Conservation (phyloP, 2,888 invertebrate species). For the Trypoxylon attenuatum region DNA sequence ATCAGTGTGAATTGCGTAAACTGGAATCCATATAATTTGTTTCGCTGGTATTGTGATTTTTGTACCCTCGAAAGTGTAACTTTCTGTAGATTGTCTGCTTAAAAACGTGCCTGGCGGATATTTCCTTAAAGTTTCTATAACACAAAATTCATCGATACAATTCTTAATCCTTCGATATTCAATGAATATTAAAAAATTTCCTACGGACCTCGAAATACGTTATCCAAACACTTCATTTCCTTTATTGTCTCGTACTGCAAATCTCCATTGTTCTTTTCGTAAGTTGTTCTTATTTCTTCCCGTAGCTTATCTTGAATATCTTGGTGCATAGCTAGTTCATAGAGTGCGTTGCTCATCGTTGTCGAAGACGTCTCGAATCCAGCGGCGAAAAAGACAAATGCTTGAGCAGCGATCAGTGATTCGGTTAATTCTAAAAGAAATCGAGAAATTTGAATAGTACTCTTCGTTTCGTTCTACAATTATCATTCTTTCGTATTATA, state of each 20-base stretch:
- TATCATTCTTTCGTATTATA: too few relatives aligned
- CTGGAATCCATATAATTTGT: conserved; percentile 50
- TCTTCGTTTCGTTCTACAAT: too few relatives aligned
- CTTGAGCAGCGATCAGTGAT: conserved; percentile 52
- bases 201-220: conserved; percentile 67
- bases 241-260: conserved; percentile 71
- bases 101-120: conserved; percentile 71
- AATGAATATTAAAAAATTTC: not conserved
- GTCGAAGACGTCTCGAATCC: conserved; percentile 62
- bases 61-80: conserved; percentile 53
- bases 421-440: conserved; percentile 51
- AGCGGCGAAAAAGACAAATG: conserved; percentile 58
- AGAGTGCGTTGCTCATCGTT: conserved; percentile 56
- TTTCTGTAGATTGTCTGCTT: conserved; percentile 57
- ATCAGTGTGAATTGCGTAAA: conserved; percentile 55
- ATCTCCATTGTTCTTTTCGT: conserved; percentile 58
- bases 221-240: conserved; percentile 73
- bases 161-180: not conserved
- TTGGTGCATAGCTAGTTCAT: conserved; percentile 56
- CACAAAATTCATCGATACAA: not conserved
- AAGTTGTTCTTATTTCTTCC: conserved; percentile 46
- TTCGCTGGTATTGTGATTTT: conserved; percentile 52
- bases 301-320: conserved; percentile 55
- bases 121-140: conserved; percentile 73
- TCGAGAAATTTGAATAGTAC: too few relatives aligned